Conservation (phyloP, 2,888 invertebrate genomes). For the Eucera pruinosa region DNA sequence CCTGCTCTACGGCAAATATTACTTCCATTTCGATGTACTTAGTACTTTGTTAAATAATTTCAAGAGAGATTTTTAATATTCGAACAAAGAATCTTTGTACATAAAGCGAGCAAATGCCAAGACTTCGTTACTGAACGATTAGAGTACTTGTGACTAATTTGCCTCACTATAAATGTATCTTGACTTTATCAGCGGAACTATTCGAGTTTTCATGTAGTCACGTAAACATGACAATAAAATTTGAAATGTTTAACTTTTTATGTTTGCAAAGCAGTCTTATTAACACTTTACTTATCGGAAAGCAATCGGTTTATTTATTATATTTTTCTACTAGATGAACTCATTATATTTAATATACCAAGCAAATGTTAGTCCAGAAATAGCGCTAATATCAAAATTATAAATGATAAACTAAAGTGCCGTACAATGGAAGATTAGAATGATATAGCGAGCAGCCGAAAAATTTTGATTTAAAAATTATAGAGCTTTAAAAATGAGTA, state of each 20-base stretch:
- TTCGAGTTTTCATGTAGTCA: background rate
- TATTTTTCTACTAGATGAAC: no score
- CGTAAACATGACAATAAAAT: conserved; percentile 16
- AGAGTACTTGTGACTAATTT: conserved; percentile 17
- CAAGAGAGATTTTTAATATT: background rate
- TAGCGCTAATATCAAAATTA: no score
- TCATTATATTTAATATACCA: no score
- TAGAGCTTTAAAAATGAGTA: no score
- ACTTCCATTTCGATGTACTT: background rate
- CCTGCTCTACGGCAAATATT: no score
- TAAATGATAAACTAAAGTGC: no score
- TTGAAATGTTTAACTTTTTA: background rate
- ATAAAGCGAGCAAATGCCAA: background rate
- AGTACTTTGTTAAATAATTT: background rate
- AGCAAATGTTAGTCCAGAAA: no score
- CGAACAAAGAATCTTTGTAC: background rate
- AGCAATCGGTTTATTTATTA: no score
- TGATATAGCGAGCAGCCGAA: no score
- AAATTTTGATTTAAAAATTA: no score
- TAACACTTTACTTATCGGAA: no score
- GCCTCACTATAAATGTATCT: background rate
- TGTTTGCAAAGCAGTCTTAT: background rate
- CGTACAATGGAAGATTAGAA: no score
- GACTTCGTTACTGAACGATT: background rate
- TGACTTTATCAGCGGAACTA: background rate